Percentiles rank a stretch among this genome's conserved stretches.
These are phyloP conservation scores for Oxyteleia sp. DNA, from an alignment of 2,888 invertebrate species.

Conservation along the genomic window DNA sequence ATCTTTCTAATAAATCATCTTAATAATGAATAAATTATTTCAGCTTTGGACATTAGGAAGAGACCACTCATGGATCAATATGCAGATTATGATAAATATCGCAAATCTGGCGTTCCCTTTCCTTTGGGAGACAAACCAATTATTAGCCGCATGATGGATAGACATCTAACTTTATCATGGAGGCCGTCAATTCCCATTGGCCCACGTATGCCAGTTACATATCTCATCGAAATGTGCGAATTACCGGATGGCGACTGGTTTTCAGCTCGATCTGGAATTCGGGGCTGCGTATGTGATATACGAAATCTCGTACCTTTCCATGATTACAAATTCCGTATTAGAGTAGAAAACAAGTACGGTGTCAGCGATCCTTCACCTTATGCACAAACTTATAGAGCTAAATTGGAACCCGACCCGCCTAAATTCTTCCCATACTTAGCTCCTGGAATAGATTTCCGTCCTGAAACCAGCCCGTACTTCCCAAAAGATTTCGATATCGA, in stretches of 20 bases:
- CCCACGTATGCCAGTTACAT: conserved; percentile 96
- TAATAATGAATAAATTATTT: conserved; percentile 17
- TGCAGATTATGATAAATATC: conserved; percentile 94
- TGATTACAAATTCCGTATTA: conserved; percentile 97
- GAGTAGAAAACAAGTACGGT: conserved; percentile 98
- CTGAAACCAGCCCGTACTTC: no score
- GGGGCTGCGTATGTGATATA: conserved; percentile 96
- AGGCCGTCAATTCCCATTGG: conserved; percentile 96
- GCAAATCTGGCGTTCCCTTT: conserved; percentile 94
- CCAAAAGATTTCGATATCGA: conserved; percentile 97
- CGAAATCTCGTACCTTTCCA: conserved; percentile 96
- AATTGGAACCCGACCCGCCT: no score
- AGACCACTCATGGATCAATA: conserved; percentile 93
- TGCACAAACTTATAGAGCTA: conserved; percentile 93
- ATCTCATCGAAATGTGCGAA: conserved; percentile 98
- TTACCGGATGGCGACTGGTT: conserved; percentile 97
- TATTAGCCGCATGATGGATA: conserved; percentile 96
- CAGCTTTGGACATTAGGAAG: conserved; percentile 91
- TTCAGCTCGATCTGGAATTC: conserved; percentile 94
- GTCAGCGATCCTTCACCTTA: conserved; percentile 98
- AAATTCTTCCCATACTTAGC: no score
- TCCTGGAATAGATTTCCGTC: no score
- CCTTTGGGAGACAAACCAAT: conserved; percentile 96
- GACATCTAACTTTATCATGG: conserved; percentile 96
- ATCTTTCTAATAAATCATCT: no score